Percentiles rank a stretch among this genome's conserved stretches.
These are phyloP conservation scores for Tiaroga cobitis DNA, from an alignment of 2,797 vertebrate genomes.

Conservation along the genomic window DNA sequence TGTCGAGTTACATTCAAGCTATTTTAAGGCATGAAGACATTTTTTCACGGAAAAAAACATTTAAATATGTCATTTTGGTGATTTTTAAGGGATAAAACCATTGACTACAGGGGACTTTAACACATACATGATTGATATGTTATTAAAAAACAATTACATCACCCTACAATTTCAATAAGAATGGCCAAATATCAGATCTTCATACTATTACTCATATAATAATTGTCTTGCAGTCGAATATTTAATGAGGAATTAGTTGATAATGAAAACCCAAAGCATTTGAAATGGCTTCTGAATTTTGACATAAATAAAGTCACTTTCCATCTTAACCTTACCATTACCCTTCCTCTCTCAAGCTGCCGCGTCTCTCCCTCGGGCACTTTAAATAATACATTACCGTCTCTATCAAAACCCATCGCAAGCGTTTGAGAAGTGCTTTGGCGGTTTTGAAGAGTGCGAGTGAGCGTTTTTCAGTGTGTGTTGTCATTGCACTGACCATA, in stretches of 20 bases:
- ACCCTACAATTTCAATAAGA: not conserved
- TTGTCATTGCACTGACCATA: slow-evolving; percentile 6
- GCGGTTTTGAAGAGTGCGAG: not conserved
- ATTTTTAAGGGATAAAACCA: too few relatives aligned
- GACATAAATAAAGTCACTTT: slow-evolving; percentile 25
- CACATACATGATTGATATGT: too few relatives aligned
- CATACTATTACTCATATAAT: slow-evolving; percentile 5
- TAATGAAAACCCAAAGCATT: slow-evolving; percentile 39
- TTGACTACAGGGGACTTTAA: too few relatives aligned
- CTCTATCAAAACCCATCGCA: slow-evolving; percentile 4
- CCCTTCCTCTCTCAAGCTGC: not conserved
- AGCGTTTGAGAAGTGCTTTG: slow-evolving; percentile 9
- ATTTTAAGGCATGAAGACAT: too few relatives aligned
- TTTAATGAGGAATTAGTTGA: slow-evolving; percentile 39
- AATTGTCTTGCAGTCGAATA: slow-evolving; percentile 4
- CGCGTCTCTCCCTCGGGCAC: not conserved
- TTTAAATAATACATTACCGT: slow-evolving; percentile 18
- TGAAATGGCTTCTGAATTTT: not conserved
- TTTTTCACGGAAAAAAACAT: too few relatives aligned
- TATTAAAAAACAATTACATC: not conserved
- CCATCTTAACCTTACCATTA: slow-evolving; percentile 3
- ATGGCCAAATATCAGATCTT: not conserved
- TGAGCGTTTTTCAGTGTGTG: not conserved
- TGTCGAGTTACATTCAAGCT: too few relatives aligned
- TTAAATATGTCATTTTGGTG: too few relatives aligned